A percentile compares a stretch with the other conserved stretches of the same genome.
Conservation (phyloP, 2,113 vertebrate genomes). For the Scomber japonicus region DNA sequence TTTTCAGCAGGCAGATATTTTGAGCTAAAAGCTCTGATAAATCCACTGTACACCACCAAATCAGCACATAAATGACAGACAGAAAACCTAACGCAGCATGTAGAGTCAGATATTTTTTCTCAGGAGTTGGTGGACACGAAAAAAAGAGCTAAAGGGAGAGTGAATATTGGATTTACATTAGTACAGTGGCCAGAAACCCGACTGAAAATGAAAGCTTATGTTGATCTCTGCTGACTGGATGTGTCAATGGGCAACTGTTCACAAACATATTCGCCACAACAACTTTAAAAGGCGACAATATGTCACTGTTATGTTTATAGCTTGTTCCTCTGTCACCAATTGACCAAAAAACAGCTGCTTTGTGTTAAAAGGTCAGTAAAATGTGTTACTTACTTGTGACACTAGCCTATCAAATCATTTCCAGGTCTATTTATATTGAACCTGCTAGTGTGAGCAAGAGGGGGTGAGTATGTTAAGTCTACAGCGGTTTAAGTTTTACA, state of each 20-base stretch:
- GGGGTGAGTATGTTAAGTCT: slow-evolving; percentile 32
- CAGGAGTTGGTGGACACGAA: background rate
- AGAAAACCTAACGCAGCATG: background rate
- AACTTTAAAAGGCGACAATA: too few relatives aligned
- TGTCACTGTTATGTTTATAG: background rate
- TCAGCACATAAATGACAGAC: too few relatives aligned
- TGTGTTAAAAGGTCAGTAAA: background rate
- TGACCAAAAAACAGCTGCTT: background rate
- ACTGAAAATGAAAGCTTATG: background rate
- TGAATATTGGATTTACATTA: too few relatives aligned
- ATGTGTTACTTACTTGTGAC: background rate
- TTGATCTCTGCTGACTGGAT: background rate
- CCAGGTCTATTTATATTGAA: slow-evolving; percentile 27
- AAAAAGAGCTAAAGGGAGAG: background rate
- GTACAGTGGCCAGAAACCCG: background rate
- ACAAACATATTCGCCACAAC: background rate
- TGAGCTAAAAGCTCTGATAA: background rate
- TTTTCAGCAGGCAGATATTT: background rate
- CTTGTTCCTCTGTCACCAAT: background rate
- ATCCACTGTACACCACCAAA: background rate
- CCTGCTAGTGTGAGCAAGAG: slow-evolving; percentile 8
- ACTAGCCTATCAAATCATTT: slow-evolving; percentile 14
- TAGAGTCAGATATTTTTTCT: background rate
- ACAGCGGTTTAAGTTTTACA: slow-evolving; percentile 68
- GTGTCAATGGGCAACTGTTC: too few relatives aligned